Conservation (phyloP, 2,888 invertebrate species). For the Girardia tigrina region DNA sequence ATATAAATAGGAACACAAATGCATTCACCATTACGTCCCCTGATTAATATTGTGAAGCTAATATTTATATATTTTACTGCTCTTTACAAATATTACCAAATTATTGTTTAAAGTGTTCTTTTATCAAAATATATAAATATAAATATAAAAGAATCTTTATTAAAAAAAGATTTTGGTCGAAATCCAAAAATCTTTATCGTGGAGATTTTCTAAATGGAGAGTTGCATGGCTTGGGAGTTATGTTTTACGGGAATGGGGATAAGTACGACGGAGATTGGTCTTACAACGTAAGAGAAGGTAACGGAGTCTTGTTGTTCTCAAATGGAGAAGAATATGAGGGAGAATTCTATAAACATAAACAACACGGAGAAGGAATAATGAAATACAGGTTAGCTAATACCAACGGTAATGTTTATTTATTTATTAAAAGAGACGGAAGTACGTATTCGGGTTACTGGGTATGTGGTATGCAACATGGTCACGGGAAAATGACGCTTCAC, state of each 20-base stretch:
- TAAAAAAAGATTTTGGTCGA: conserved; percentile 40
- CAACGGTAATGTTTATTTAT: conserved; percentile 38
- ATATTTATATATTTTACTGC: too few species aligned
- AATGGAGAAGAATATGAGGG: conserved; percentile 45
- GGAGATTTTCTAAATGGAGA: conserved; percentile 47
- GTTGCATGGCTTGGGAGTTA: conserved; percentile 45
- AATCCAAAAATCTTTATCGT: conserved; percentile 42
- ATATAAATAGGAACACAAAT: too few species aligned
- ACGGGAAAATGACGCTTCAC: conserved; percentile 42
- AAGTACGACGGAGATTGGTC: conserved; percentile 48
- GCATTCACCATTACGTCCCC: too few species aligned
- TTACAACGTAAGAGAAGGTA: conserved; percentile 45
- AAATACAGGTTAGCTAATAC: conserved; percentile 41
- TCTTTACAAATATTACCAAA: too few species aligned
- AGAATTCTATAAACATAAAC: conserved; percentile 44
- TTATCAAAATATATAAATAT: too few species aligned
- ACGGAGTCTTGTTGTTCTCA: conserved; percentile 39
- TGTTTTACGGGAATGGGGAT: conserved; percentile 45
- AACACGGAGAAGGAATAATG: conserved; percentile 47
- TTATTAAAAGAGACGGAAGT: conserved; percentile 41
- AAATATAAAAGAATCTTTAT: too few species aligned
- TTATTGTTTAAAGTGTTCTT: too few species aligned
- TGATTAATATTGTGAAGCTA: too few species aligned
- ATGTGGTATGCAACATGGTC: conserved; percentile 46
- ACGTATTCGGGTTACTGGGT: conserved; percentile 48